These are phyloP conservation scores for Lasiurus cinereus DNA, from an alignment of 2,113 vertebrate species.

Conservation along the genomic window DNA sequence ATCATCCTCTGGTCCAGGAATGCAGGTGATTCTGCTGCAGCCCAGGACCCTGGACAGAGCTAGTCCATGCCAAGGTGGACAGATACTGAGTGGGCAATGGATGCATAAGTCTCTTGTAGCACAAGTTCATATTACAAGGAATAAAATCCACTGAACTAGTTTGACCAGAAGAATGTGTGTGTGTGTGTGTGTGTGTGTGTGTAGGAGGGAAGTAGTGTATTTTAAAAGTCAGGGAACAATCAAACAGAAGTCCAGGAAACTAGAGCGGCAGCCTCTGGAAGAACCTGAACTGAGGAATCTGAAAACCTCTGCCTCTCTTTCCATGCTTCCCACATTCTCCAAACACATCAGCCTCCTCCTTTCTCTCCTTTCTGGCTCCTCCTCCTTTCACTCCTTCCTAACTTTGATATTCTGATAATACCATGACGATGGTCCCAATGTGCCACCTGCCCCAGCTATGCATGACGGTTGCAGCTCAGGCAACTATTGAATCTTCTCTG, in stretches of 20 bases:
- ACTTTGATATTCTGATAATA: background rate
- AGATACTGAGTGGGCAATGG: background rate
- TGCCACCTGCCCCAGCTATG: no score
- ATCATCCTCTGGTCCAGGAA: background rate
- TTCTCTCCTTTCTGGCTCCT: background rate
- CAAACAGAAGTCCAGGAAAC: background rate
- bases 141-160: background rate
- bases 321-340: background rate
- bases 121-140: background rate
- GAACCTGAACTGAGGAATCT: background rate
- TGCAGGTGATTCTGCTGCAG: background rate
- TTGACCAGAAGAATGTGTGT: background rate
- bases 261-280: background rate
- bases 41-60: slow-evolving; percentile 25
- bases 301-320: background rate
- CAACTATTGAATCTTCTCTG: background rate
- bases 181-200: background rate
- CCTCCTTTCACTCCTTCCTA: background rate
- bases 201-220: background rate
- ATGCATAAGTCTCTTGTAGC: background rate
- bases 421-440: background rate
- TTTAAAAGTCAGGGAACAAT: slow-evolving; percentile 22
- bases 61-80: background rate
- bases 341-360: background rate
- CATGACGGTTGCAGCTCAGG: background rate